phyloP scores from a whole-genome alignment of 2,113 vertebrate genomes.

The Nannospalax galili region DNA sequence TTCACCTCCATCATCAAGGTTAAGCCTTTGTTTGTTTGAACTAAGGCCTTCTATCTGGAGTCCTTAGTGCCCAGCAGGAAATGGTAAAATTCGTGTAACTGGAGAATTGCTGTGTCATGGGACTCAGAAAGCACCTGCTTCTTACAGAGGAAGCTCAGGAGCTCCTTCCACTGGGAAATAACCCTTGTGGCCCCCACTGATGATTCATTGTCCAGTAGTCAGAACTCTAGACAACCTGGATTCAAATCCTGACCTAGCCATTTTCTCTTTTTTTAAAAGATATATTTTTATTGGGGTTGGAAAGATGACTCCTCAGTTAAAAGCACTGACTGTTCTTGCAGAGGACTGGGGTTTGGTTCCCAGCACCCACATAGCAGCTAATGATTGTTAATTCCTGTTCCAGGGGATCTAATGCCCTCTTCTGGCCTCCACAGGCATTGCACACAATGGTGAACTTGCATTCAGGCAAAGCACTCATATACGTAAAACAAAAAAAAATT shows the following conservation, averaged over 20 bases:
- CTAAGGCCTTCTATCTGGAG: slow-evolving; percentile 46
- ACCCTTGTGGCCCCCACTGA: background rate
- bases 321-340: too few species aligned
- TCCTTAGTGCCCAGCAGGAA: slow-evolving; percentile 5
- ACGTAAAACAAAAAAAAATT: too few species aligned
- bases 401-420: too few species aligned
- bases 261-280: background rate
- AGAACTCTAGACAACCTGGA: background rate
- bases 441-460: too few species aligned
- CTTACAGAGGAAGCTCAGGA: background rate
- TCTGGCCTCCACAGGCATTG: too few species aligned
- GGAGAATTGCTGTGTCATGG: slow-evolving; percentile 40
- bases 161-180: background rate
- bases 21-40: slow-evolving; percentile 66
- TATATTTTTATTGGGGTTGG: too few species aligned
- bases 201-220: background rate
- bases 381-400: too few species aligned
- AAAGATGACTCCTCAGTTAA: too few species aligned
- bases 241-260: background rate
- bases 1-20: slow-evolving; percentile 55
- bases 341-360: too few species aligned
- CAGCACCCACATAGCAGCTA: too few species aligned
- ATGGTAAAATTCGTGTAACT: slow-evolving; percentile 26
- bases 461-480: too few species aligned
- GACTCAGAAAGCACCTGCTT: slow-evolving; percentile 30